Percentiles rank a stretch among this genome's conserved stretches.
Evolutionary conservation across 2,113 vertebrate species (phyloP).

Genomic region (Erythrolamprus reginae): DNA sequence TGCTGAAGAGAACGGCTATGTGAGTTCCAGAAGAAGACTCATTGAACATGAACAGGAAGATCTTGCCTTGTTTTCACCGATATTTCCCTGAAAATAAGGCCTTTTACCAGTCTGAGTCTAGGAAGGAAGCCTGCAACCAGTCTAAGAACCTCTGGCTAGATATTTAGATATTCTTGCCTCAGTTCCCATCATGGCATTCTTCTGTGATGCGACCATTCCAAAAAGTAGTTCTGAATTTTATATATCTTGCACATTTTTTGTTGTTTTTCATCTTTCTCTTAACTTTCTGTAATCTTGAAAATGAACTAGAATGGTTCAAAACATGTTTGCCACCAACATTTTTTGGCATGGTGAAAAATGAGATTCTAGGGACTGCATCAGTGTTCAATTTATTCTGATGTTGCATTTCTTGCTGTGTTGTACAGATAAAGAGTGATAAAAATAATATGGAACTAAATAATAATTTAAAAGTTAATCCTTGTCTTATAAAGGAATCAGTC

Average conservation of each 20-base stretch:
- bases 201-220: not conserved
- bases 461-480: not conserved
- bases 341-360: not conserved
- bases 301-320: not conserved
- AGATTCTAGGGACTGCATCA: not conserved
- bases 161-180: not conserved
- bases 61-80: not conserved
- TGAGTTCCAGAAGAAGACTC: not conserved
- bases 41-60: not conserved
- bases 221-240: not conserved
- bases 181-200: not conserved
- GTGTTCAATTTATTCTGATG: not conserved
- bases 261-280: not conserved
- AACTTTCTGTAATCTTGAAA: not conserved
- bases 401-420: not conserved
- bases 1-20: not conserved
- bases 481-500: conserved; percentile 18
- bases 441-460: not conserved
- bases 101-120: not conserved
- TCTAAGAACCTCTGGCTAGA: not conserved
- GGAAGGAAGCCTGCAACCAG: not conserved
- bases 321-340: not conserved
- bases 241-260: not conserved
- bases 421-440: not conserved
- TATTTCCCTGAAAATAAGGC: not conserved